Conservation (phyloP, 2,797 vertebrate genomes). For the Paguma larvata region DNA sequence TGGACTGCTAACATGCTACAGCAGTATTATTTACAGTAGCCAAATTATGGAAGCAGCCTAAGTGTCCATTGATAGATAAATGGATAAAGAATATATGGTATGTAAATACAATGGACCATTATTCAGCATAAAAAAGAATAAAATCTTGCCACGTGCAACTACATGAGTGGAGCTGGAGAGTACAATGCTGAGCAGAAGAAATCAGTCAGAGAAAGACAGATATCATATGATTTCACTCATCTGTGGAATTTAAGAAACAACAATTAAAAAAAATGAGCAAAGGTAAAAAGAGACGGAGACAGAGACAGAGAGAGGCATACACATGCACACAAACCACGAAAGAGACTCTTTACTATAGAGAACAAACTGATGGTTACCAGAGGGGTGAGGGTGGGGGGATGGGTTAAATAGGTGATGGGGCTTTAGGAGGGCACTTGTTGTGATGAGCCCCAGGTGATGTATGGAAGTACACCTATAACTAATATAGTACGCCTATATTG, state of each 20-base stretch:
- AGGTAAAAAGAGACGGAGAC: neutral
- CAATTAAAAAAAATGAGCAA: neutral
- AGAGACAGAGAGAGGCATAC: neutral
- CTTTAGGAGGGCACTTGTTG: neutral
- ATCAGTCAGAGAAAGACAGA: neutral
- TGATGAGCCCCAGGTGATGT: neutral
- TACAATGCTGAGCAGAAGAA: neutral
- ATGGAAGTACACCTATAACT: neutral
- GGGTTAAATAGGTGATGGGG: neutral
- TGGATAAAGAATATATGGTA: neutral
- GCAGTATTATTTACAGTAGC: neutral
- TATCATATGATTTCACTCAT: neutral
- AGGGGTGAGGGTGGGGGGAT: neutral
- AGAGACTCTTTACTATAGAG: neutral
- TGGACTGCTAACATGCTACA: neutral
- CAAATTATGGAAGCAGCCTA: neutral
- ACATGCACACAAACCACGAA: neutral
- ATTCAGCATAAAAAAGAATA: neutral
- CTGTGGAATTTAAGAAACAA: neutral
- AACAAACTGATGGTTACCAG: neutral
- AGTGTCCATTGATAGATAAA: neutral
- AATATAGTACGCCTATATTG: neutral
- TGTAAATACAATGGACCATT: neutral
- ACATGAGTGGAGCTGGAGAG: neutral
- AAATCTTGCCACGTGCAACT: neutral